Percentiles rank a stretch among this genome's conserved stretches.
phyloP scores from a whole-genome alignment of 2,797 vertebrate species.

The Sebastes hopkinsi region DNA sequence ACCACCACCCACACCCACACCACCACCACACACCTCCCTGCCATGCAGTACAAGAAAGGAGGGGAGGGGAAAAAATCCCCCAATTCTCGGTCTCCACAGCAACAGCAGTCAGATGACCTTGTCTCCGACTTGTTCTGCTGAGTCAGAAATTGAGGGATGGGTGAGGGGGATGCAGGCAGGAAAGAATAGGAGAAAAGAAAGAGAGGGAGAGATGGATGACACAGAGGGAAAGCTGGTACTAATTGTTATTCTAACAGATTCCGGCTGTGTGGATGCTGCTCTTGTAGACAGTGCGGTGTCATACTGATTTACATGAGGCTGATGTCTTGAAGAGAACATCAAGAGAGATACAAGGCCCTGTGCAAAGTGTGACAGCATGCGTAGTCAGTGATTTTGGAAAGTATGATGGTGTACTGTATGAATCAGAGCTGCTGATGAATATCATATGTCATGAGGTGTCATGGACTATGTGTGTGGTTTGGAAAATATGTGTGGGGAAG shows the following conservation, averaged over 20 bases:
- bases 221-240: slow-evolving; percentile 23
- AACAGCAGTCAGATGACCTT: slow-evolving; percentile 85
- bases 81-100: slow-evolving; percentile 77
- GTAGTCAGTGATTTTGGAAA: slow-evolving; percentile 22
- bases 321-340: not conserved
- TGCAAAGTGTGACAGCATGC: not conserved
- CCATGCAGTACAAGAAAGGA: slow-evolving; percentile 58
- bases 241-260: slow-evolving; percentile 28
- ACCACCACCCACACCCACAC: not conserved
- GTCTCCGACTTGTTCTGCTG: slow-evolving; percentile 80
- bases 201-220: slow-evolving; percentile 20
- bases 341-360: not conserved
- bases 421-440: slow-evolving; percentile 60
- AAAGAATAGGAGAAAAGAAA: slow-evolving; percentile 23
- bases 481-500: slow-evolving; percentile 25
- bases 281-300: slow-evolving; percentile 28
- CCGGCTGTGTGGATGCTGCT: slow-evolving; percentile 18
- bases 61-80: slow-evolving; percentile 55
- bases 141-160: slow-evolving; percentile 80
- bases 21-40: slow-evolving; percentile 5
- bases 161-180: slow-evolving; percentile 48
- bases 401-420: slow-evolving; percentile 30
- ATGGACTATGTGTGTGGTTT: slow-evolving; percentile 11
- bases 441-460: slow-evolving; percentile 46
- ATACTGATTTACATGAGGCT: slow-evolving; percentile 34